Evolutionary conservation across 30 jellyfish, hydroid and myxozoan species (phyloP).

Genomic region (Hydra vulgaris): DNA sequence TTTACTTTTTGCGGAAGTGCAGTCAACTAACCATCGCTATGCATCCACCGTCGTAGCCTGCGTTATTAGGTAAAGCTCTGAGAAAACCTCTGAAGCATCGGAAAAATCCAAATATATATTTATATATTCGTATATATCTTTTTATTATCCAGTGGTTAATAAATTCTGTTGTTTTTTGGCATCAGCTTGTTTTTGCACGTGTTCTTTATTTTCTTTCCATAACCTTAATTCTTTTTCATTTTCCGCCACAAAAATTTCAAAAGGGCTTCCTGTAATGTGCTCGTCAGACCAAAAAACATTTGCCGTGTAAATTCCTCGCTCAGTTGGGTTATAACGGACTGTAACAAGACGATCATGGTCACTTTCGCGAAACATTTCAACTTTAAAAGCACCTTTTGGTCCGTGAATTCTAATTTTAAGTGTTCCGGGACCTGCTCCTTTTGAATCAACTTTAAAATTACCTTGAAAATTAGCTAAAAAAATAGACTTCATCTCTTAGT

Average conservation of each 20-base stretch:
- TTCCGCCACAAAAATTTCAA: conserved; percentile 63
- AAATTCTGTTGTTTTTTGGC: no score
- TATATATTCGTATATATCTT: no score
- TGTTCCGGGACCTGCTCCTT: conserved; percentile 98
- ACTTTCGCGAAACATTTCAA: conserved; percentile 75
- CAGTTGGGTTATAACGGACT: conserved; percentile 83
- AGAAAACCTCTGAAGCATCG: no score
- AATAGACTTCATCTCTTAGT: no score
- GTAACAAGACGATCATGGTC: conserved; percentile 51
- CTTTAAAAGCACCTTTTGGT: conserved; percentile 97
- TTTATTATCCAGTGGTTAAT: no score
- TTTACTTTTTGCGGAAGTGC: no score
- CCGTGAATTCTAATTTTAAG: conserved; percentile 96
- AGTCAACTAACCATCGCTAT: no score
- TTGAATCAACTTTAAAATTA: conserved; percentile 57
- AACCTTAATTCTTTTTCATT: conserved; percentile 48
- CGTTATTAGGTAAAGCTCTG: no score
- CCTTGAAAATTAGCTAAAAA: conserved; percentile 64
- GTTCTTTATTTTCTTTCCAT: conserved; percentile 29
- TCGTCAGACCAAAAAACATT: conserved; percentile 90
- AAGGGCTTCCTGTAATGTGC: conserved; percentile 77
- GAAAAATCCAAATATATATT: no score
- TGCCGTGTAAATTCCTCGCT: conserved; percentile 80
- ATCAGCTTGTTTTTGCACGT: conserved; percentile 21
- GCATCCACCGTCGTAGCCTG: no score